Percentiles rank a stretch among this genome's conserved stretches.
Conservation (phyloP, 2,888 invertebrate genomes). For the Laothoe populi region DNA sequence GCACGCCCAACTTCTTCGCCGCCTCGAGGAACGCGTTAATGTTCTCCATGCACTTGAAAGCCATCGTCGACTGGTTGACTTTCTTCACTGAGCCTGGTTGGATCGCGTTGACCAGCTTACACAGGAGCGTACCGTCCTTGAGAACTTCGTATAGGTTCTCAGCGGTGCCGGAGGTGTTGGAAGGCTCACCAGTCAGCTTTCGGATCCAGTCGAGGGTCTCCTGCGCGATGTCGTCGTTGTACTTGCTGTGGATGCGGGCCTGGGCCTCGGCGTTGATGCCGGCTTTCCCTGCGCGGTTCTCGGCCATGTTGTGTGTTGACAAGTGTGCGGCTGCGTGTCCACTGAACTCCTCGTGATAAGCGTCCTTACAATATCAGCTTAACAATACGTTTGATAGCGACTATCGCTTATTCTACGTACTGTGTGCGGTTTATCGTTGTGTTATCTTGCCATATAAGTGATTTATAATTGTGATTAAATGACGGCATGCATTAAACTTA, state of each 20-base stretch:
- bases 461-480: conserved; percentile 53
- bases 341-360: conserved; percentile 77
- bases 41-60: conserved; percentile 99
- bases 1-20: conserved; percentile 94
- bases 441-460: conserved; percentile 60
- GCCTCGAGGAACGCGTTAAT: conserved; percentile 96
- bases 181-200: conserved; percentile 91
- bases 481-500: conserved; percentile 38
- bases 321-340: conserved; percentile 69
- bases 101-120: conserved; percentile 94
- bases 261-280: conserved; percentile 82
- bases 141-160: conserved; percentile 95
- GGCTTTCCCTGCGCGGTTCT: conserved; percentile 77
- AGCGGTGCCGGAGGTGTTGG: conserved; percentile 93
- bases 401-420: conserved; percentile 65
- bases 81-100: conserved; percentile 95
- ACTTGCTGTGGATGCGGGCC: conserved; percentile 95
- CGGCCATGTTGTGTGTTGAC: conserved; percentile 77
- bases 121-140: conserved; percentile 95
- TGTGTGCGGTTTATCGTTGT: conserved; percentile 54
- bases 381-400: conserved; percentile 68
- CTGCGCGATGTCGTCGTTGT: conserved; percentile 95
- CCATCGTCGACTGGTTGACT: conserved; percentile 95
- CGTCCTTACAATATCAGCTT: conserved; percentile 65
- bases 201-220: conserved; percentile 98